Evolutionary conservation across 2,113 vertebrate species (phyloP), one percentile per base, ranked within the genome.

Genomic region (Antigone vipio): DNA sequence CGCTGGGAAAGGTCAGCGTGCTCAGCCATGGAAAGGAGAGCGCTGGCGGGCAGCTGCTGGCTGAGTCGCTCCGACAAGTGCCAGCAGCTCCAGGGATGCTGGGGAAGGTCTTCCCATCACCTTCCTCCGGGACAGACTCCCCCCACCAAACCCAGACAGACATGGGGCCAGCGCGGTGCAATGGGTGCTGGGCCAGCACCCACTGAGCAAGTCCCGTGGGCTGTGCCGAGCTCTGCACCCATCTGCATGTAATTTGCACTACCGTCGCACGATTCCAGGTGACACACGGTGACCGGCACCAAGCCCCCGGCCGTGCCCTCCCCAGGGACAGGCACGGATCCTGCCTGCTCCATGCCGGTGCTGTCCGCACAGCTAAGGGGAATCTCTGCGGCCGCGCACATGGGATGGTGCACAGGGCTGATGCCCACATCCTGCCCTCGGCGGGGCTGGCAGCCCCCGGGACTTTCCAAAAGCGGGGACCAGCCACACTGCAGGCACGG

Each of bases 1-100:
- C 7, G 7, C 87, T 21, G 93, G 89, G 85, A 95, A 97, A 97
- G 94, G 96, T 97, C 96, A 97, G 66, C 2, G 67, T 58, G 90
- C 68, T 92, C 93, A 95, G 82, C 82, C 94, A 13, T 52, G 93
- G 85, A 29, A 27, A 88, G 88, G 75, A 83, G 84, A 88, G 66
- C 0, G 52, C 84, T 55, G 64, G 10, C 9, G 3, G 91, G 89
- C 71, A 40, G 83, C 85, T 62, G 74, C 94, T 8, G 24, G 13
- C 66, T 35, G 77, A 93, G 87, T 45, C 0, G 6, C 81, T 62
- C 49, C 12, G 40, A 13, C 21, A 58, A 67, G 42, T 13, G 79
- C 82, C 78, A 50, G 13, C 3, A 1, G 66, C 85, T 40, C 40
- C 4, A 0, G 66, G 64, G 75, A 32, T 9, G 66, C 75, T 23